Percentiles rank a stretch among this genome's conserved stretches.
phyloP scores from a whole-genome alignment of 2,797 vertebrate genomes.

The Diceros bicornis region DNA sequence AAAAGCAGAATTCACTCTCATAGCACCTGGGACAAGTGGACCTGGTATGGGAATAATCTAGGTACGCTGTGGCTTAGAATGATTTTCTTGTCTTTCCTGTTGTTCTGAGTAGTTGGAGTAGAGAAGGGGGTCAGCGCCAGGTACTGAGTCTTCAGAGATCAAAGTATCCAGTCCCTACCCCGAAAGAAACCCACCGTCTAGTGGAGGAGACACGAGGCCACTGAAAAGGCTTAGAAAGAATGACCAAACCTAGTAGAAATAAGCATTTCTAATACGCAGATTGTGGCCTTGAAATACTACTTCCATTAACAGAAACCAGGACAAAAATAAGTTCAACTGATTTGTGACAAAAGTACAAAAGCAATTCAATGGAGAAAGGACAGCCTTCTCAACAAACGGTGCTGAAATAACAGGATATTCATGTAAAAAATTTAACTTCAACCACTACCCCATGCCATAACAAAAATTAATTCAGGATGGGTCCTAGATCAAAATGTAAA shows the following conservation, averaged over 20 bases:
- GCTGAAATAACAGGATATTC: too few relatives aligned
- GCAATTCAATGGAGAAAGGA: too few relatives aligned
- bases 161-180: background rate
- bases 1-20: background rate
- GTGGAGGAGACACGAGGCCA: background rate
- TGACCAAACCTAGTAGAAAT: background rate
- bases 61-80: background rate
- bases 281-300: background rate
- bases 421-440: background rate
- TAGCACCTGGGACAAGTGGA: background rate
- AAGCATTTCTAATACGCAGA: background rate
- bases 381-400: too few relatives aligned
- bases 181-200: background rate
- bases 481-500: background rate
- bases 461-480: background rate
- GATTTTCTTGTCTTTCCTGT: background rate
- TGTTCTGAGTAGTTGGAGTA: background rate
- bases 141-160: background rate
- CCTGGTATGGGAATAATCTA: background rate
- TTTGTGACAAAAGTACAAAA: too few relatives aligned
- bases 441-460: background rate
- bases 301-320: background rate
- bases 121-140: background rate
- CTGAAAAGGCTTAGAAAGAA: background rate
- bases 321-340: background rate